A percentile compares a stretch with the other conserved stretches of the same genome.
Evolutionary conservation across 2,113 vertebrate species (phyloP).

Genomic region (Redunca redunca): DNA sequence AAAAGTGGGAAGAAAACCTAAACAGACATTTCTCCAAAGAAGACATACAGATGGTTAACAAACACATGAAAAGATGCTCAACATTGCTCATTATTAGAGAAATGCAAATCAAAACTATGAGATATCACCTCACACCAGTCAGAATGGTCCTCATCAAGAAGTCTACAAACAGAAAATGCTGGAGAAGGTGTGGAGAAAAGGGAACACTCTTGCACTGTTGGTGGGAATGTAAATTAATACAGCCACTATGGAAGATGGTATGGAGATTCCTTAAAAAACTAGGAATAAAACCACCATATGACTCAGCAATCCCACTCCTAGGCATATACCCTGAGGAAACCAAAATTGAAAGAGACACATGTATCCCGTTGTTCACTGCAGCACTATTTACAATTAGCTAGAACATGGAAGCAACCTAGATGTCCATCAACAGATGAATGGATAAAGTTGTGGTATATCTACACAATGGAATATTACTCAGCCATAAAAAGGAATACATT

Average conservation of each 20-base stretch:
- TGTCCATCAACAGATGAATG: too few relatives aligned
- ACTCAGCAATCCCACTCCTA: not conserved
- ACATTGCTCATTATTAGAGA: not conserved
- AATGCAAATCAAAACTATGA: not conserved
- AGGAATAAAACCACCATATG: not conserved
- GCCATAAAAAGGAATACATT: too few relatives aligned
- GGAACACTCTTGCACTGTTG: not conserved
- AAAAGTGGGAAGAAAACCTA: not conserved
- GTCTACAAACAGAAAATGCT: not conserved
- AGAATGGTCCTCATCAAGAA: not conserved
- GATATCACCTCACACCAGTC: not conserved
- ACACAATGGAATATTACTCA: too few relatives aligned
- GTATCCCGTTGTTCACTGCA: not conserved
- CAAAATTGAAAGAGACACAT: not conserved
- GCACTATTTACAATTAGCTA: too few relatives aligned
- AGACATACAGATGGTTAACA: not conserved
- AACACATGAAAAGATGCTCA: not conserved
- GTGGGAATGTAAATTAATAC: not conserved
- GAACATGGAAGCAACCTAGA: too few relatives aligned
- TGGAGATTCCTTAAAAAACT: not conserved
- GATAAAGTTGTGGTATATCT: too few relatives aligned
- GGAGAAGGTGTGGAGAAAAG: not conserved
- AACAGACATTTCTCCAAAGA: not conserved
- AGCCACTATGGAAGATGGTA: not conserved
- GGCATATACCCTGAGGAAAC: not conserved